phyloP scores from a whole-genome alignment of 2,113 vertebrate species.

The Oncorhynchus mykiss region DNA sequence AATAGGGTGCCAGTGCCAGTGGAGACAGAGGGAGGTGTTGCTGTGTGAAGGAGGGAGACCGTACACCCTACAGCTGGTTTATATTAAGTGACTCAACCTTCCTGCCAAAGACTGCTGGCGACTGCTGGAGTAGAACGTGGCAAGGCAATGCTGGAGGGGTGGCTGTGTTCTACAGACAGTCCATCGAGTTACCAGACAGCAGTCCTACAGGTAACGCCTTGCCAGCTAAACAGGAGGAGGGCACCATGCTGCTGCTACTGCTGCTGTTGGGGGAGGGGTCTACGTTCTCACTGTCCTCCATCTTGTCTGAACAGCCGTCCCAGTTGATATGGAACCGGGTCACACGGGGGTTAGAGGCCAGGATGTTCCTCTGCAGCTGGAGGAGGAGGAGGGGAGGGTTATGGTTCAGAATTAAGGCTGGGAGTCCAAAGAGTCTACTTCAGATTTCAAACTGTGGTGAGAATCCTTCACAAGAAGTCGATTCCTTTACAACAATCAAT shows the following conservation, averaged over 20 bases:
- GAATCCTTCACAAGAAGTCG: too few species aligned
- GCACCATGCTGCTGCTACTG: constrained; percentile 66
- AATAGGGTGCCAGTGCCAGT: too few species aligned
- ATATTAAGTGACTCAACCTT: background rate
- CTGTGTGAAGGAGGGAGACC: background rate
- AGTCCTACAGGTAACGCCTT: constrained; percentile 79
- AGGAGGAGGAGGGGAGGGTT: background rate
- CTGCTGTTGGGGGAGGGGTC: constrained; percentile 74
- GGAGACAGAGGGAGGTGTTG: background rate
- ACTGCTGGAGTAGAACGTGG: constrained; percentile 3
- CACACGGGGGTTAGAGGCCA: constrained; percentile 88
- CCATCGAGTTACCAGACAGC: constrained; percentile 90
- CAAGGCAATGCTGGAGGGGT: constrained; percentile 36
- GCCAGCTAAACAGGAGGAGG: constrained; percentile 76
- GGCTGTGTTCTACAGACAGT: constrained; percentile 74
- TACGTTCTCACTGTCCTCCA: constrained; percentile 85
- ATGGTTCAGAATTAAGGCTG: too few species aligned
- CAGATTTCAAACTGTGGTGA: too few species aligned
- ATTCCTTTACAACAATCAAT: background rate
- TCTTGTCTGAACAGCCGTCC: constrained; percentile 81
- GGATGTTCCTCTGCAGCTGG: constrained; percentile 89
- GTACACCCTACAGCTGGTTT: background rate
- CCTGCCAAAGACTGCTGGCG: background rate
- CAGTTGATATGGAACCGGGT: constrained; percentile 94
- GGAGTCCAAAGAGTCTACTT: too few species aligned